These are phyloP conservation scores for Mesocricetus auratus DNA, from an alignment of 2,113 vertebrate genomes.

Conservation along the genomic window DNA sequence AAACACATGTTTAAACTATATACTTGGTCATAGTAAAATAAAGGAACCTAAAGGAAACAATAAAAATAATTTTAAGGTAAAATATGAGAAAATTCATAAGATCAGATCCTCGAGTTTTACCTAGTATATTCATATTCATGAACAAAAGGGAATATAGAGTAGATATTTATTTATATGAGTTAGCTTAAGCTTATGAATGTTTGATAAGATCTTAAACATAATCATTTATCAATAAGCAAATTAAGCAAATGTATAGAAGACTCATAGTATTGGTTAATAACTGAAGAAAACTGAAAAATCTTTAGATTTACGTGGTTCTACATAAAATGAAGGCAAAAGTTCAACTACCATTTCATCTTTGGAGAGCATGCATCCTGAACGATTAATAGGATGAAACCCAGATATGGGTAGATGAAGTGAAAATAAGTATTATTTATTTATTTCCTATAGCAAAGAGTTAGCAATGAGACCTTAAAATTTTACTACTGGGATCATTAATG, in stretches of 20 bases:
- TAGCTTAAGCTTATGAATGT: neutral
- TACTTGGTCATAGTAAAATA: neutral
- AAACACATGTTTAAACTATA: neutral
- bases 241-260: neutral
- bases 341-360: neutral
- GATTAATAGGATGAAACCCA: neutral
- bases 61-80: neutral
- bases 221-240: neutral
- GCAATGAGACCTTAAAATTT: neutral
- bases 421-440: neutral
- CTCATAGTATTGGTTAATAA: neutral
- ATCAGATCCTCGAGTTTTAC: neutral
- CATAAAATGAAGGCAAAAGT: neutral
- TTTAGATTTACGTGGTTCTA: neutral
- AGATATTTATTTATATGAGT: neutral
- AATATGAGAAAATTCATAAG: neutral
- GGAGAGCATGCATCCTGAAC: neutral
- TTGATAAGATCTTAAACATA: neutral
- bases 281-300: neutral
- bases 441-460: neutral
- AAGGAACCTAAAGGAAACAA: neutral
- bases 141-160: neutral
- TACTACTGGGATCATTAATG: neutral
- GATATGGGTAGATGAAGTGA: neutral
- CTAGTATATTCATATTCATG: neutral